Evolutionary conservation across 2,888 invertebrate genomes (phyloP).

Genomic region (Mythimna lalbum): DNA sequence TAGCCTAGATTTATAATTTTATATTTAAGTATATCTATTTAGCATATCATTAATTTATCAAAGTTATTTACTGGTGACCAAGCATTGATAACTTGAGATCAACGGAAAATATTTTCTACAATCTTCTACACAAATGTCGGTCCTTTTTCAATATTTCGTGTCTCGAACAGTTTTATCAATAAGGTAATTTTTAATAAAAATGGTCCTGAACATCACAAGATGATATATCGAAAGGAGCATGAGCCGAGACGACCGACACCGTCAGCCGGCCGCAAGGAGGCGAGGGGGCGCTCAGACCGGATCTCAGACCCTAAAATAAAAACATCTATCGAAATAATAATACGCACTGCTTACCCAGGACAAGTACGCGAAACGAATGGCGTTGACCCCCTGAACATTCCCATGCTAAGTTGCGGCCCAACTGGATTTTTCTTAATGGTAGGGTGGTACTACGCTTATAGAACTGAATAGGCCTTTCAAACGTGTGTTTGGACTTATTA

Average conservation of each 20-base stretch:
- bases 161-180: neutral
- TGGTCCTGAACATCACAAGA: constrained; percentile 34
- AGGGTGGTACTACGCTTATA: constrained; percentile 83
- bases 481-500: constrained; percentile 86
- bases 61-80: constrained; percentile 31
- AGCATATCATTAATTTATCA: constrained; percentile 34
- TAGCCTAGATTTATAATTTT: constrained; percentile 47
- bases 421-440: constrained; percentile 88
- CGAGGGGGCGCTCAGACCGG: constrained; percentile 89
- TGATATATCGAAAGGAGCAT: constrained; percentile 64
- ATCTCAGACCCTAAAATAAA: constrained; percentile 90
- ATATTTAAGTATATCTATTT: constrained; percentile 25
- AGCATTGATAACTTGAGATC: constrained; percentile 28
- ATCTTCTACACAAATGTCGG: constrained; percentile 5
- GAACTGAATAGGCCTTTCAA: constrained; percentile 85
- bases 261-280: constrained; percentile 79
- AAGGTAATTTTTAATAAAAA: constrained; percentile 10
- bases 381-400: constrained; percentile 90
- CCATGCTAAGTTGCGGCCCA: constrained; percentile 84
- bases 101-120: constrained; percentile 17
- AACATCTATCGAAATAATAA: constrained; percentile 90
- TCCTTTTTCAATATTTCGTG: constrained; percentile 18
- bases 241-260: constrained; percentile 64
- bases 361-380: constrained; percentile 89
- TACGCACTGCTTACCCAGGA: constrained; percentile 87